Evolutionary conservation across 1,140 invertebrate genomes (phyloP).

Genomic region (Philotrypesis tridentata): DNA sequence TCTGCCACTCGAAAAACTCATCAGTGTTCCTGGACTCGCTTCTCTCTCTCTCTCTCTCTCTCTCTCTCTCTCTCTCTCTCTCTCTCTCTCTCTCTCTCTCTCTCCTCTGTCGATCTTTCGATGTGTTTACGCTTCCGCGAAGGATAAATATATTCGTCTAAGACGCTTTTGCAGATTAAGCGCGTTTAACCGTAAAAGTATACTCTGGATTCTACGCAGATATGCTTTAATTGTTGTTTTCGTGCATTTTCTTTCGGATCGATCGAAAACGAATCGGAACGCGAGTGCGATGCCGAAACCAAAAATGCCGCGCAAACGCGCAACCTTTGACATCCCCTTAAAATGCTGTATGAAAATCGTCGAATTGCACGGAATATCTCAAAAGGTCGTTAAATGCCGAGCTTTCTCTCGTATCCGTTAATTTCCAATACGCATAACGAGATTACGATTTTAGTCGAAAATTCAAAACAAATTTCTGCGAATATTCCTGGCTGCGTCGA

Average conservation of each 20-base stretch:
- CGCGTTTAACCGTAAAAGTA: background rate
- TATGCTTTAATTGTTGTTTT: too few relatives aligned
- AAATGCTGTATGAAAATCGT: too few relatives aligned
- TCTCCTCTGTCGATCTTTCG: constrained; percentile 3
- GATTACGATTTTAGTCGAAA: background rate
- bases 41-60: too few relatives aligned
- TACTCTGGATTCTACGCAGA: too few relatives aligned
- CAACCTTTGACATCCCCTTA: too few relatives aligned
- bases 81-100: too few relatives aligned
- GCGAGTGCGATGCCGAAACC: too few relatives aligned
- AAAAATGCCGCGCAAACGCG: too few relatives aligned
- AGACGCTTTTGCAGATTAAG: background rate
- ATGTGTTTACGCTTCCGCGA: background rate
- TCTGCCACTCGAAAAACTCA: constrained; percentile 65
- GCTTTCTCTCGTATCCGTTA: background rate
- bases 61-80: too few relatives aligned
- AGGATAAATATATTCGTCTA: background rate
- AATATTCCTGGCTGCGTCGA: background rate
- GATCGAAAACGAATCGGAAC: too few relatives aligned
- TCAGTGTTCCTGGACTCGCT: constrained; percentile 56
- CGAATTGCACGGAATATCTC: too few relatives aligned
- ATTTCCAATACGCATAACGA: background rate
- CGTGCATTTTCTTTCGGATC: too few relatives aligned
- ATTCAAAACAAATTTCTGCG: background rate
- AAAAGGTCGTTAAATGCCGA: background rate